Percentiles rank a stretch among this genome's conserved stretches.
These are phyloP conservation scores for Clunio marinus DNA, from an alignment of 2,888 invertebrate genomes.

Conservation along the genomic window DNA sequence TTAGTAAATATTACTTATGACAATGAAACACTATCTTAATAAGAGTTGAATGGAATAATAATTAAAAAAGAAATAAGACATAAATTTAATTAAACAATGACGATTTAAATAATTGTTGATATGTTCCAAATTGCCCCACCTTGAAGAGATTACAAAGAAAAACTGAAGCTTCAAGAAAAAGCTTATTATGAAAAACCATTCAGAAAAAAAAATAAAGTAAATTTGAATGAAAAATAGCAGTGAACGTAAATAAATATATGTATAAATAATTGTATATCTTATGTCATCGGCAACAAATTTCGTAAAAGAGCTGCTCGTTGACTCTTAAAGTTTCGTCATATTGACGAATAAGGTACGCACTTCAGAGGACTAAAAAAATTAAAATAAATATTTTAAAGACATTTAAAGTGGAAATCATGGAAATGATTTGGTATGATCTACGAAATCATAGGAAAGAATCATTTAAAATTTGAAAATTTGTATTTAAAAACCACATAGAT, in stretches of 20 bases:
- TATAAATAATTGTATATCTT: no score
- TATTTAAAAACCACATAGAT: conserved; percentile 4
- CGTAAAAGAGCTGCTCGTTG: conserved; percentile 2
- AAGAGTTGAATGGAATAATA: no score
- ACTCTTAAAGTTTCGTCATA: conserved; percentile 33
- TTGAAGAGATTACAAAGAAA: conserved; percentile 10
- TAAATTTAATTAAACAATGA: neutral
- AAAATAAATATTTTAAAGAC: conserved; percentile 24
- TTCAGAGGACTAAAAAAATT: neutral
- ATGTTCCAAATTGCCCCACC: neutral
- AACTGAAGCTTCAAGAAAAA: conserved; percentile 20
- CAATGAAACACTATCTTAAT: no score
- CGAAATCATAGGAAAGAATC: conserved; percentile 8
- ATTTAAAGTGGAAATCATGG: neutral
- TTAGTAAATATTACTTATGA: no score
- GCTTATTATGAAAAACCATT: neutral
- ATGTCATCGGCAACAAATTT: conserved; percentile 10
- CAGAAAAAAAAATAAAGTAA: neutral
- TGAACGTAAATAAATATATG: conserved; percentile 12
- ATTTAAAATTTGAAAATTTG: neutral
- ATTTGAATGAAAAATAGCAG: neutral
- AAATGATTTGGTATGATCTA: neutral
- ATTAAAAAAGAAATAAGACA: no score
- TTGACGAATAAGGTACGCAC: conserved; percentile 28
- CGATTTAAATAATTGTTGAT: conserved; percentile 2